Conservation (phyloP, 2,888 invertebrate species). For the Drymonia ruficornis region DNA sequence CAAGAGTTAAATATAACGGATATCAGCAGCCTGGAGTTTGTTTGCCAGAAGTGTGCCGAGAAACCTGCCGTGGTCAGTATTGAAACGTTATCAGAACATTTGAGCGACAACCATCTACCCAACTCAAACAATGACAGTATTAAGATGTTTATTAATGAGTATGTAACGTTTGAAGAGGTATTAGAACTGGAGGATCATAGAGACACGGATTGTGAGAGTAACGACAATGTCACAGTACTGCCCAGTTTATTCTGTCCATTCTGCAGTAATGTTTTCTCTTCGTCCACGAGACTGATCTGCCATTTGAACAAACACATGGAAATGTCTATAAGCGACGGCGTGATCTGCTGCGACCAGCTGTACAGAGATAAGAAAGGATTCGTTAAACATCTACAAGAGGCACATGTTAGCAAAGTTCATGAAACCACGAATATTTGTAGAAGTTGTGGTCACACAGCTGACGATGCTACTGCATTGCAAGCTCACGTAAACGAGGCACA, state of each 20-base stretch:
- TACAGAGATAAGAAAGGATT: constrained; percentile 49
- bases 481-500: constrained; percentile 44
- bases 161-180: constrained; percentile 62
- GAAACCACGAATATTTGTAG: constrained; percentile 40
- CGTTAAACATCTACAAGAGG: constrained; percentile 53
- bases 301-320: constrained; percentile 63
- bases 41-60: constrained; percentile 60
- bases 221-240: constrained; percentile 15
- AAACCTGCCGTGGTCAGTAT: constrained; percentile 38
- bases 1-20: constrained; percentile 44
- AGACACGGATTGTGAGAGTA: constrained; percentile 25
- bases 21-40: constrained; percentile 49
- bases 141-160: constrained; percentile 54
- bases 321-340: constrained; percentile 42
- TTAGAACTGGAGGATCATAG: constrained; percentile 46
- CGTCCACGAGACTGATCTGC: constrained; percentile 53
- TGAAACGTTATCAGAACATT: constrained; percentile 50
- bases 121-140: constrained; percentile 30
- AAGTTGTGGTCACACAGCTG: constrained; percentile 49
- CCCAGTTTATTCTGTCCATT: constrained; percentile 56
- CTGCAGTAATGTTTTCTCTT: constrained; percentile 60
- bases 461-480: constrained; percentile 29
- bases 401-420: constrained; percentile 39
- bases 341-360: constrained; percentile 51
- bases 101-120: constrained; percentile 40